These are phyloP conservation scores for Mycalesis mineus DNA, from an alignment of 2,888 invertebrate genomes.

Conservation along the genomic window DNA sequence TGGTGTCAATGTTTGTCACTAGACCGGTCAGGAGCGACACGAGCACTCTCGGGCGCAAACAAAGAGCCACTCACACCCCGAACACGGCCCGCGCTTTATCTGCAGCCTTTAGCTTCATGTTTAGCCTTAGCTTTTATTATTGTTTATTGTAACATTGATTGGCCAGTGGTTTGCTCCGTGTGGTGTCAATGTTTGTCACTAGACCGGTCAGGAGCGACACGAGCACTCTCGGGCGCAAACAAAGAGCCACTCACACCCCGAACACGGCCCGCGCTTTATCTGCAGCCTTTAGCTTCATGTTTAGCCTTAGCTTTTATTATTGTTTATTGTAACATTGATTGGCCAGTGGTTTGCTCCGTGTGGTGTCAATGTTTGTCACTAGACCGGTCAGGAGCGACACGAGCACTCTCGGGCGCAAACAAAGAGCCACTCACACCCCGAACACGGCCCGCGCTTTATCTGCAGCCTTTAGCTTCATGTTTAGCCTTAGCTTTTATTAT, in stretches of 20 bases:
- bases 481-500: not conserved
- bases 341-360: not conserved
- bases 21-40: constrained; percentile 33
- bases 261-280: constrained; percentile 11
- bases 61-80: constrained; percentile 25
- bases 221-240: constrained; percentile 44
- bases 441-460: constrained; percentile 11
- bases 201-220: constrained; percentile 33
- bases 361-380: constrained; percentile 34
- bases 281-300: not conserved
- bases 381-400: constrained; percentile 33
- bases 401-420: constrained; percentile 44
- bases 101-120: not conserved
- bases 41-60: constrained; percentile 44
- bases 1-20: constrained; percentile 34
- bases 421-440: constrained; percentile 25
- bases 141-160: not conserved
- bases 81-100: constrained; percentile 11
- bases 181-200: constrained; percentile 34
- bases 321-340: not conserved
- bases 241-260: constrained; percentile 25
- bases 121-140: not conserved
- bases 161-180: not conserved
- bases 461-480: not conserved
- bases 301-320: not conserved